A percentile compares a stretch with the other conserved stretches of the same genome.
Conservation (phyloP, 1,140 invertebrate genomes). For the Sesamia nonagrioides region DNA sequence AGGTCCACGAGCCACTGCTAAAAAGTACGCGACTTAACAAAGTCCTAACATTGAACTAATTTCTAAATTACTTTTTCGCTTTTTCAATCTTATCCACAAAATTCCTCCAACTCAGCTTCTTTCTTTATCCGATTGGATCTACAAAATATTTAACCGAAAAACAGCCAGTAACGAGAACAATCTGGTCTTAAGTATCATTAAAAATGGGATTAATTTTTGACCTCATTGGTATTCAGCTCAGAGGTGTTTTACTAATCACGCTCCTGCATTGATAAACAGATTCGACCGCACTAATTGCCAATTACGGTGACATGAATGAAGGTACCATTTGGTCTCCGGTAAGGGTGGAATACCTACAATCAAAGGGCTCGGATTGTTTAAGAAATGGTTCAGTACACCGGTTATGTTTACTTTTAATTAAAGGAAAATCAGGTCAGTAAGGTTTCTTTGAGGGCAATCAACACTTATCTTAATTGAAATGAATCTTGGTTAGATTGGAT, state of each 20-base stretch:
- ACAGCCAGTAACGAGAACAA: background rate
- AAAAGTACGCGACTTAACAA: background rate
- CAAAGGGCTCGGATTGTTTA: conserved; percentile 39
- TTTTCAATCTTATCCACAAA: background rate
- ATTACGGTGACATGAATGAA: conserved; percentile 55
- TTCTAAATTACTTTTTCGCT: background rate
- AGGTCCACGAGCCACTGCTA: too few species aligned
- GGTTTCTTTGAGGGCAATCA: conserved; percentile 24
- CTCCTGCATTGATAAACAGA: conserved; percentile 50
- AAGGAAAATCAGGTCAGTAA: conserved; percentile 6
- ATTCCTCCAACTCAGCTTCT: background rate
- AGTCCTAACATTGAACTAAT: background rate
- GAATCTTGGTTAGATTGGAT: background rate
- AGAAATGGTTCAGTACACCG: conserved; percentile 27
- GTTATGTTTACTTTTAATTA: conserved; percentile 41
- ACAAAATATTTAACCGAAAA: background rate
- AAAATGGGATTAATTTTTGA: conserved; percentile 19
- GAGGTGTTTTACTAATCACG: conserved; percentile 1
- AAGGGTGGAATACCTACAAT: conserved; percentile 37
- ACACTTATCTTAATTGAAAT: conserved; percentile 10
- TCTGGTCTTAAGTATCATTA: conserved; percentile 22
- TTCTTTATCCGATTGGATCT: background rate
- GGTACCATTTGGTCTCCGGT: conserved; percentile 48
- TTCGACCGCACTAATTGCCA: conserved; percentile 51
- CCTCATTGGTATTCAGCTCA: conserved; percentile 40